Conservation (phyloP, 2,888 invertebrate genomes). For the Macropis europaea region DNA sequence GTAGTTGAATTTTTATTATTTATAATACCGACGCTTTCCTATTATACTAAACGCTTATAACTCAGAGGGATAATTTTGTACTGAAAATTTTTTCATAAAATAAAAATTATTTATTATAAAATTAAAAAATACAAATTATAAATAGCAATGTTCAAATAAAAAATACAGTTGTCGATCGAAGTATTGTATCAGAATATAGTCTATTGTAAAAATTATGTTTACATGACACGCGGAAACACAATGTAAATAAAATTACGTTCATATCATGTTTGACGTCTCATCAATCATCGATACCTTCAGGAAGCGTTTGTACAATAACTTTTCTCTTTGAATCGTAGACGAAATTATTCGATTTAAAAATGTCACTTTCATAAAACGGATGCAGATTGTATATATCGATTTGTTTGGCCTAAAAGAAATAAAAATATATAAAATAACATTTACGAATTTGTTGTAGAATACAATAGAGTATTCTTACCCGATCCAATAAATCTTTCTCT, state of each 20-base stretch:
- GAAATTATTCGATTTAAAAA: constrained; percentile 94
- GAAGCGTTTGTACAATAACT: constrained; percentile 90
- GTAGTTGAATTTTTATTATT: constrained; percentile 2
- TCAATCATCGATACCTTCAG: constrained; percentile 81
- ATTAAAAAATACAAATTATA: neutral
- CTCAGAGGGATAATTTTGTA: constrained; percentile 1
- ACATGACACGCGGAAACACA: neutral
- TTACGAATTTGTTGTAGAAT: neutral
- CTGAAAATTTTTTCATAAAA: neutral
- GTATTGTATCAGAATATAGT: neutral
- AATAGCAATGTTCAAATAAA: neutral
- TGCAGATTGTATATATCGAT: constrained; percentile 94
- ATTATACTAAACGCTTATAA: neutral
- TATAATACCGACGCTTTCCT: neutral
- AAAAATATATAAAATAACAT: constrained; percentile 4
- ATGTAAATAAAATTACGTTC: constrained; percentile 14
- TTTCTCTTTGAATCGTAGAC: constrained; percentile 91
- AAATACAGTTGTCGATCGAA: constrained; percentile 9
- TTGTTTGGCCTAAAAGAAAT: constrained; percentile 89
- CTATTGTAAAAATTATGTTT: constrained; percentile 9
- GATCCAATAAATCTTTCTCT: constrained; percentile 91
- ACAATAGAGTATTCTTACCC: constrained; percentile 78
- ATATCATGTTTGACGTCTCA: neutral
- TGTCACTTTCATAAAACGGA: constrained; percentile 94
- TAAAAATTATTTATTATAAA: constrained; percentile 18